Base-by-base conservation (phyloP, 1,140 invertebrate species). In the Triops longicaudatus region DNA sequence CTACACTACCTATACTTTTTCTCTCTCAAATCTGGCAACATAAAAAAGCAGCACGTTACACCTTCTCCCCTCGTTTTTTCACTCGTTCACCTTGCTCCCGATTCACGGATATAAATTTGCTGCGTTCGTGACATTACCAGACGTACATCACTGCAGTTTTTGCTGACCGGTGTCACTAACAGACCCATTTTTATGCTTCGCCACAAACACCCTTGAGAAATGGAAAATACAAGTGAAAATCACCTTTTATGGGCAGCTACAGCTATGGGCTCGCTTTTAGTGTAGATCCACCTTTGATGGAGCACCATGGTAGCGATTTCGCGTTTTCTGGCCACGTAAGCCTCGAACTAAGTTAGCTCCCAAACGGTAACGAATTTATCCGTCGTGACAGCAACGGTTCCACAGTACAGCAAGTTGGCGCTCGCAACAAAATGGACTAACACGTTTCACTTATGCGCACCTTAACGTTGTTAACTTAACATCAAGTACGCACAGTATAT, bases 201-300 rank as follows among this genome's bases (percentile, higher is more conserved):
- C 31, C 31, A 7, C 31, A 7, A 2, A 37, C 31, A 37, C 31
- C 31, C 31, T 37, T 37, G 31, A 37, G 31, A 37, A 2, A 37
- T 2, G 7, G 31, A 37, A 22, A n/a, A 63, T 63, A 63, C 5
- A 14, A 22, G 6, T 6, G 44, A n/a, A 63, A n/a, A 22, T 63
- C 50, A 63, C 50, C 50, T 63, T 63, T 63, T 63, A 22, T 10
- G 22, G 50, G 17, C 10, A 9, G 50, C 22, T 22, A 63, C 17
- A 22, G 50, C 50, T 22, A 63, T 63, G 50, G 50, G 50, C 22
- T 63, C 50, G n/a, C 50, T 63, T 63, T 63, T 63, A 0, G 50
- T 22, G 22, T 63, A 63, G 22, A 63, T 63, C 50, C 50, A 63
- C 50, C 50, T 63, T 63, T 63, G 50, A 63, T 63, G 50, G n/a